Base-by-base conservation (phyloP, 2,113 vertebrate genomes). In the Neomonachus schauinslandi region DNA sequence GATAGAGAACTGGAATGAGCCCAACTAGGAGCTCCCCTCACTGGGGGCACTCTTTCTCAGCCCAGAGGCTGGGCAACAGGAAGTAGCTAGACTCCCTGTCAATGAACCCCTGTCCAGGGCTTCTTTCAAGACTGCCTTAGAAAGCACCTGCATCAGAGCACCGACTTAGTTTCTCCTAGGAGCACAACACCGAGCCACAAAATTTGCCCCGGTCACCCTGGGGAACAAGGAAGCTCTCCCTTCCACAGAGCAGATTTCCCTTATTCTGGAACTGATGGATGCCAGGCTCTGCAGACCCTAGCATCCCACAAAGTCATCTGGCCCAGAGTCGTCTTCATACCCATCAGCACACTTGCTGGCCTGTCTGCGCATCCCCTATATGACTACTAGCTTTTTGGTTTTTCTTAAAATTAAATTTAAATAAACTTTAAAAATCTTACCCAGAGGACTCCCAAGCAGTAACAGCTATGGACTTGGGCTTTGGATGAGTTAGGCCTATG, bases 361-460 rank as follows among this genome's bases (percentile, higher is more conserved):
- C 33, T 13, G 4, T 59, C 21, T 87, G 61, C 57, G 7, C 42
- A 16, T 51, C 18, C 13, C 26, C 79, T 72, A 4, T 26, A 22
- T 13, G n/a, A 21, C 55, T 24, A 42, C 8, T 24, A 7, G 21
- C 31, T 67, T 46, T 46, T 57, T 2, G 28, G 61, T 22, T 82
- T 95, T 81, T 85, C 77, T 96, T 80, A 49, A 72, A 67, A 89
- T 79, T 71, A 83, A 86, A 57, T 85, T 49, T 3, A 24, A n/a
- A 51, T 36, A 77, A 83, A 46, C 2, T 82, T 90, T 46, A 26
- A 92, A 82, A 67, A 15, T 74, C 91, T 89, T 91, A 61, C 61
- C 26, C 74, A 77, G 79, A 80, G 15, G 31, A 79, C 14, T 36
- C 28, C n/a, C 76, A 92, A 91, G 85, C 51, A 87, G 53, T 76